These are phyloP conservation scores for Andrena flavipes DNA, from an alignment of 2,888 invertebrate species.

Conservation along the genomic window DNA sequence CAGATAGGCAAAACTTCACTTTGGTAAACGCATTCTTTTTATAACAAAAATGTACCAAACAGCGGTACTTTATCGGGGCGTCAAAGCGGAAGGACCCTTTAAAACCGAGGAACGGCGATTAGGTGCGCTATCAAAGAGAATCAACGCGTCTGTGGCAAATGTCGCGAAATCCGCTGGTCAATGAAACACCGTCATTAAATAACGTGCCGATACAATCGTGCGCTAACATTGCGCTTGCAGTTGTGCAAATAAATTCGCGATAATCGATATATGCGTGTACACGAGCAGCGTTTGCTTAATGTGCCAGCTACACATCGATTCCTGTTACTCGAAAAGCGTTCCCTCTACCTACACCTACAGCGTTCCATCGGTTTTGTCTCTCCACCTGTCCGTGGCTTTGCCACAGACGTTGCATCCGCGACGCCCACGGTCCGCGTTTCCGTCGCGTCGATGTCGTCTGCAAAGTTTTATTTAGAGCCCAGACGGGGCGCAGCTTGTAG, in stretches of 20 bases:
- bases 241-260: constrained; percentile 27
- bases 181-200: constrained; percentile 38
- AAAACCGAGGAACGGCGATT: neutral
- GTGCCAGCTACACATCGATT: neutral
- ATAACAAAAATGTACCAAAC: no score
- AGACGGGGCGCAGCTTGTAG: constrained; percentile 14
- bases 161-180: constrained; percentile 27
- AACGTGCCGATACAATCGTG: constrained; percentile 1
- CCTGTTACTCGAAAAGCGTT: constrained; percentile 16
- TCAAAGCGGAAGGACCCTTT: no score
- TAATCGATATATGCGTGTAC: neutral
- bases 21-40: no score
- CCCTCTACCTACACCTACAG: neutral
- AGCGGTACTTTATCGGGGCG: no score
- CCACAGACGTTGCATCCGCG: neutral
- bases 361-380: neutral
- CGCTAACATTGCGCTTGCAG: neutral
- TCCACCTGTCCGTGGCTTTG: neutral
- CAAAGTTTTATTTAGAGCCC: neutral
- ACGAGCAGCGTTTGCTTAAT: constrained; percentile 1
- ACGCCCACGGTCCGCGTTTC: neutral
- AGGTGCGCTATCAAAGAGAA: neutral
- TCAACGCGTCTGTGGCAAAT: constrained; percentile 14
- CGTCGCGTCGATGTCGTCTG: neutral
- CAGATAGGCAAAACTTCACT: no score